phyloP scores from a whole-genome alignment of 2,888 invertebrate genomes.

The Agrochola circellaris region DNA sequence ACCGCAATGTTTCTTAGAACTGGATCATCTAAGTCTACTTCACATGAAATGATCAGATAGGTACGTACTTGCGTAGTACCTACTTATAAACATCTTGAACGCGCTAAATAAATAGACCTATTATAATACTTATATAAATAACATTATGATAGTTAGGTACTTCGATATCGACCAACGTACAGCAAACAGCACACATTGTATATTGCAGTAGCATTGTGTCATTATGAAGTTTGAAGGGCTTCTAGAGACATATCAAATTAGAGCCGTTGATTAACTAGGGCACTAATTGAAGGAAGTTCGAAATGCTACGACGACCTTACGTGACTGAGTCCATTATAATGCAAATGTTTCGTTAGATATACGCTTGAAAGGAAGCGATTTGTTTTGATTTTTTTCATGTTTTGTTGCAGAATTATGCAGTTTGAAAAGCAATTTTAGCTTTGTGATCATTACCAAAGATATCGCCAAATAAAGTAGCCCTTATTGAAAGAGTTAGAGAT shows the following conservation, averaged over 20 bases:
- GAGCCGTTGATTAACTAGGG: conserved; percentile 48
- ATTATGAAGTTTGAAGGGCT: conserved; percentile 53
- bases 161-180: conserved; percentile 5
- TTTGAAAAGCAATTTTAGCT: conserved; percentile 46
- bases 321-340: conserved; percentile 54
- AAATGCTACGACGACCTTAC: conserved; percentile 59
- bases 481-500: conserved; percentile 54
- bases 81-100: conserved; percentile 23
- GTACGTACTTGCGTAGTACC: background rate
- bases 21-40: conserved; percentile 1
- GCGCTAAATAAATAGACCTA: conserved; percentile 30
- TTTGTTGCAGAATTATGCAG: conserved; percentile 62
- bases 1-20: conserved; percentile 3
- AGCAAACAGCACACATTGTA: background rate
- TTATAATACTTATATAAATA: conserved; percentile 9
- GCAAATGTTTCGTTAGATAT: conserved; percentile 47
- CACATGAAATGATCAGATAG: background rate
- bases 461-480: conserved; percentile 64
- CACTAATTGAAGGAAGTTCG: conserved; percentile 62
- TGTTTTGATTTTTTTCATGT: conserved; percentile 32
- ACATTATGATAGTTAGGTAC: conserved; percentile 2
- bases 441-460: conserved; percentile 64
- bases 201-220: conserved; percentile 23
- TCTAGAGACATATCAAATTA: conserved; percentile 35
- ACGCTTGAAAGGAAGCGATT: conserved; percentile 40